phyloP scores from a whole-genome alignment of 2,888 invertebrate species.

The Ichneumoninae sp. region DNA sequence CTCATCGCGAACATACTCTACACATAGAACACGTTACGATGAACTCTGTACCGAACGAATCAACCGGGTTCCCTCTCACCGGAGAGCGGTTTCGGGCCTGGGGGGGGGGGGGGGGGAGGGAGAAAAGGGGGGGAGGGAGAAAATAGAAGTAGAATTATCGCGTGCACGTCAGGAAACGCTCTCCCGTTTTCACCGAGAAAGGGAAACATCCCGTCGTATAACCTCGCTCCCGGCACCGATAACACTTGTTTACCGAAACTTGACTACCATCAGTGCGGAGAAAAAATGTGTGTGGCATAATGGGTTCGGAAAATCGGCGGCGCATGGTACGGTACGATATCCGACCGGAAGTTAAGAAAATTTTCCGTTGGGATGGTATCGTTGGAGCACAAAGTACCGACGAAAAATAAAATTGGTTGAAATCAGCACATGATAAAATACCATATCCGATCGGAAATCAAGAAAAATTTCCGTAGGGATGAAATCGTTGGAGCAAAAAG shows the following conservation, averaged over 20 bases:
- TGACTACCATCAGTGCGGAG: slow-evolving; percentile 36
- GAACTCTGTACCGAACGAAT: slow-evolving; percentile 32
- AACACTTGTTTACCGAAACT: slow-evolving; percentile 35
- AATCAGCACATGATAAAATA: no score
- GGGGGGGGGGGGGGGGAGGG: background rate
- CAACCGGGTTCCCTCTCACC: slow-evolving; percentile 28
- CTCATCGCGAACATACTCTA: slow-evolving; percentile 43
- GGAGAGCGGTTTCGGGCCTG: slow-evolving; percentile 9
- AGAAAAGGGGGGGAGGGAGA: slow-evolving; percentile 19
- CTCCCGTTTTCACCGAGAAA: slow-evolving; percentile 45
- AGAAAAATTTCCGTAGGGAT: no score
- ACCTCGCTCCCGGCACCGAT: slow-evolving; percentile 49
- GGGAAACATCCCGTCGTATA: slow-evolving; percentile 55
- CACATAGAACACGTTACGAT: background rate
- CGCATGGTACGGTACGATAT: no score
- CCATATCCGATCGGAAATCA: no score
- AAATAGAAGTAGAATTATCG: slow-evolving; percentile 59
- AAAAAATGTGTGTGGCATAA: slow-evolving; percentile 7
- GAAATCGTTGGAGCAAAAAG: no score
- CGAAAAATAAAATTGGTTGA: no score
- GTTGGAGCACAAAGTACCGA: no score
- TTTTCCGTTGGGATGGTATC: no score
- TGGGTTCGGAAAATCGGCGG: background rate
- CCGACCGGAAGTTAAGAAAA: no score
- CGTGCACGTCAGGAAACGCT: slow-evolving; percentile 68